phyloP scores from a whole-genome alignment of 2,888 invertebrate species.

The Ptilodon capucinus region DNA sequence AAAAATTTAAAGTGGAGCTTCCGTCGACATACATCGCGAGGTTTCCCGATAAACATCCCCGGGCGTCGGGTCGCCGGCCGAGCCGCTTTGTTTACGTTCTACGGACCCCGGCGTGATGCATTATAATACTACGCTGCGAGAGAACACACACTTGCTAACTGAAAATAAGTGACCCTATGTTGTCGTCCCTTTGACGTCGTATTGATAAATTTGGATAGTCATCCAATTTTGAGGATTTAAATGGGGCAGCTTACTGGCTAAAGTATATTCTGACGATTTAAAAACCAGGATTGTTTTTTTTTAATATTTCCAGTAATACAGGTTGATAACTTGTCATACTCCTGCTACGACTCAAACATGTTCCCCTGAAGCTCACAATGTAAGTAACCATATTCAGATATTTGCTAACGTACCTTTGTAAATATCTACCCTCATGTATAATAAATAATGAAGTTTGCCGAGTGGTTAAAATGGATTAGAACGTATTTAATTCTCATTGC shows the following conservation, averaged over 20 bases:
- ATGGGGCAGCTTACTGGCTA: background rate
- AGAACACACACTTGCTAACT: constrained; percentile 19
- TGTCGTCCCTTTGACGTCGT: constrained; percentile 5
- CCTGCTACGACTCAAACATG: background rate
- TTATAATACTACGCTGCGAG: constrained; percentile 31
- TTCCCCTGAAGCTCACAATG: background rate
- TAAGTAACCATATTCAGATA: constrained; percentile 3
- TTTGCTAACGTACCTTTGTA: constrained; percentile 3
- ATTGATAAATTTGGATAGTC: background rate
- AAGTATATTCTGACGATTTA: no score
- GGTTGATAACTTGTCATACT: background rate
- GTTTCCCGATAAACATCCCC: constrained; percentile 68
- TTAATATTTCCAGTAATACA: background rate
- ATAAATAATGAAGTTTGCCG: constrained; percentile 32
- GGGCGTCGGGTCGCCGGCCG: constrained; percentile 49
- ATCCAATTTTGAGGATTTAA: background rate
- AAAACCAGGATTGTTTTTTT: no score
- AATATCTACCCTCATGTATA: constrained; percentile 12
- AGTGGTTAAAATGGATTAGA: constrained; percentile 37
- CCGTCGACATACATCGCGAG: constrained; percentile 56
- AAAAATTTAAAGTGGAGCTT: constrained; percentile 64
- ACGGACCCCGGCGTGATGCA: constrained; percentile 44
- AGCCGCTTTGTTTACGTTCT: constrained; percentile 54
- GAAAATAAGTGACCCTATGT: constrained; percentile 22
- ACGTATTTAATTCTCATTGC: constrained; percentile 38